Percentiles rank a stretch among this genome's conserved stretches.
phyloP scores from a whole-genome alignment of 2,113 vertebrate genomes.

The human (Homo sapiens) region GRCh38 chr12:97127501-97128000 shows the following conservation, averaged over 20 bases:
- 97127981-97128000: neutral
- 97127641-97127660: slow-evolving; percentile 12
- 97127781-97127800: neutral
- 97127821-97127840: neutral
- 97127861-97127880: neutral
- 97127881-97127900: neutral
- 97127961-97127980: neutral
- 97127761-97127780: slow-evolving; percentile 29
- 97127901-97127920: neutral
- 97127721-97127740: slow-evolving; percentile 35
- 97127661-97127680: slow-evolving; percentile 29
- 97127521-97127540: slow-evolving; percentile 58
- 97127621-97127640: neutral
- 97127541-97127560: slow-evolving; percentile 60
- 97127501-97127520: slow-evolving; percentile 32
- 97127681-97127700: neutral
- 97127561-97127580: slow-evolving; percentile 54
- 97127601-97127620: slow-evolving; percentile 45
- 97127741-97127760: neutral
- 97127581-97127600: slow-evolving; percentile 56
- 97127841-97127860: neutral
- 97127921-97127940: neutral
- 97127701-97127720: neutral
- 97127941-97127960: neutral
- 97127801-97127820: neutral